Evolutionary conservation across 2,888 invertebrate genomes (phyloP).

Genomic region (Dryobotodes eremita): DNA sequence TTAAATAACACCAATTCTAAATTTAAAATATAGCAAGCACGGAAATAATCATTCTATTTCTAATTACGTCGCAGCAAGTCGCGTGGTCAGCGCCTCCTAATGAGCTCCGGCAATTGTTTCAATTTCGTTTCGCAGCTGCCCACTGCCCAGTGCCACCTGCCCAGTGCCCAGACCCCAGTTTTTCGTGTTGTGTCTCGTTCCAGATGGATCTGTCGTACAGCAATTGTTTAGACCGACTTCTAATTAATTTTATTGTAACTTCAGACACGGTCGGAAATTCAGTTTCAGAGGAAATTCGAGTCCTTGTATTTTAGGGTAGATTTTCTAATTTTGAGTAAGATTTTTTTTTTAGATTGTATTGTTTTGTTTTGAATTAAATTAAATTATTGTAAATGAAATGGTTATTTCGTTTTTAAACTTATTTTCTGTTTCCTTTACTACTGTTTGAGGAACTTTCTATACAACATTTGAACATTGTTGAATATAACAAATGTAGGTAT

Average conservation of each 20-base stretch:
- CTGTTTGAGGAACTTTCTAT: not conserved
- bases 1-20: constrained; percentile 25
- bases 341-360: constrained; percentile 20
- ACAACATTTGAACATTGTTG: not conserved
- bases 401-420: not conserved
- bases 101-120: constrained; percentile 77
- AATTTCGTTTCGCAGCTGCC: constrained; percentile 76
- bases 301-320: constrained; percentile 29
- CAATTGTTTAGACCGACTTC: constrained; percentile 72
- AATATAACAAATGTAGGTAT: not conserved
- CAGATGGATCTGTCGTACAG: constrained; percentile 73
- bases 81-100: constrained; percentile 69
- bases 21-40: constrained; percentile 34
- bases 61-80: constrained; percentile 69
- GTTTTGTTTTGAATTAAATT: not conserved
- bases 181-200: constrained; percentile 32
- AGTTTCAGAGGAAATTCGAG: constrained; percentile 46
- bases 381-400: not conserved
- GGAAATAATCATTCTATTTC: constrained; percentile 60
- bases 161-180: constrained; percentile 55
- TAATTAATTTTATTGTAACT: constrained; percentile 67
- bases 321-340: constrained; percentile 28
- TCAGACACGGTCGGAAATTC: constrained; percentile 45
- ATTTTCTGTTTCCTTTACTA: not conserved
- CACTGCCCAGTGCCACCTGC: constrained; percentile 61